phyloP scores from a whole-genome alignment of 2,113 vertebrate species.

The Corydoras sp. region DNA sequence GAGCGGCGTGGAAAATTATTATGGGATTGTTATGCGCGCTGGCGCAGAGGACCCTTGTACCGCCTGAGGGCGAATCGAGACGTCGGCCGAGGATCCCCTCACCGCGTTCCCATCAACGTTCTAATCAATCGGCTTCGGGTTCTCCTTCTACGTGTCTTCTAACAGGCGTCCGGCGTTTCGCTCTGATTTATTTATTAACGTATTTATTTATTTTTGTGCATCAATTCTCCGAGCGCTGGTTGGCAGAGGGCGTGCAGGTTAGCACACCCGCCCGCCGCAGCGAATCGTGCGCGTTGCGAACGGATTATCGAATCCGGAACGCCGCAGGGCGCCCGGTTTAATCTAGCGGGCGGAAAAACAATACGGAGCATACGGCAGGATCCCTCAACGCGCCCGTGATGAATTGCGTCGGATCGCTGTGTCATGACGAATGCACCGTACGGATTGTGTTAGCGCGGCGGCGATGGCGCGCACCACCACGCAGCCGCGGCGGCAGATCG shows the following conservation, averaged over 20 bases:
- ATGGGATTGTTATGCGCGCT: neutral
- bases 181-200: too few relatives aligned
- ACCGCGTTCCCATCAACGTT: neutral
- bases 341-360: conserved; percentile 27
- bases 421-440: conserved; percentile 35
- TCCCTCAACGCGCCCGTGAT: conserved; percentile 6
- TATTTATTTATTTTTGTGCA: too few relatives aligned
- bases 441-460: conserved; percentile 26
- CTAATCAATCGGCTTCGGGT: neutral
- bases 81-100: neutral
- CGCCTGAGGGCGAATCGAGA: neutral
- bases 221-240: too few relatives aligned
- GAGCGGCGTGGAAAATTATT: neutral
- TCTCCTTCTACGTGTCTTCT: too few relatives aligned
- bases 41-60: neutral
- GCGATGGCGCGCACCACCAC: conserved; percentile 9
- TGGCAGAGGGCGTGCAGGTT: too few relatives aligned
- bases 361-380: neutral
- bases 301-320: conserved; percentile 13
- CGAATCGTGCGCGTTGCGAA: neutral
- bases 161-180: too few relatives aligned
- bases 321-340: conserved; percentile 18
- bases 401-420: conserved; percentile 38
- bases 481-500: neutral
- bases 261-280: neutral